Evolutionary conservation across 2,113 vertebrate genomes (phyloP).

Genomic region (Mungos mungo): DNA sequence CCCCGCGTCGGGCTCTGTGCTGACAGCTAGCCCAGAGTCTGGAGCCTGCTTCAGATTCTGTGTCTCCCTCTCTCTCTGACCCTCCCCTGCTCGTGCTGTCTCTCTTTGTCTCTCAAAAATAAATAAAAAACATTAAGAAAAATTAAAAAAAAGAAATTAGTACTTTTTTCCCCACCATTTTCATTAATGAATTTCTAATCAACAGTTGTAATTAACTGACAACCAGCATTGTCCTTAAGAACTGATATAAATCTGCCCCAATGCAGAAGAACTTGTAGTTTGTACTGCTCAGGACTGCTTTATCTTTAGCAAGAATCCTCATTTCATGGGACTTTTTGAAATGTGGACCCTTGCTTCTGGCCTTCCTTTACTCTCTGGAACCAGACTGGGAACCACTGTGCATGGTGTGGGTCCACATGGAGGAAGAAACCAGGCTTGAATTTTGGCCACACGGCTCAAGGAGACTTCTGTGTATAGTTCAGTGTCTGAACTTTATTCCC

Average conservation of each 20-base stretch:
- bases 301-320: neutral
- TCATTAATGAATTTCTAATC: neutral
- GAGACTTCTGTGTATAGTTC: neutral
- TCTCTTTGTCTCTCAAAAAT: too few relatives aligned
- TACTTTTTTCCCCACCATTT: neutral
- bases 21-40: too few relatives aligned
- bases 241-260: neutral
- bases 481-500: neutral
- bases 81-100: too few relatives aligned
- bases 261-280: neutral
- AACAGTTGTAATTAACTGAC: neutral
- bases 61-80: too few relatives aligned
- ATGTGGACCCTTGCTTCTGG: neutral
- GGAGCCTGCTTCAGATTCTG: too few relatives aligned
- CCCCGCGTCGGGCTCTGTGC: too few relatives aligned
- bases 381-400: neutral
- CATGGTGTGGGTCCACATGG: neutral
- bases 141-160: too few relatives aligned
- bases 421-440: neutral
- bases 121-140: too few relatives aligned
- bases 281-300: neutral
- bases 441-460: neutral
- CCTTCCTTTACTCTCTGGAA: neutral
- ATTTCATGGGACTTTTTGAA: neutral
- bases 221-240: neutral